phyloP scores from a whole-genome alignment of 2,797 vertebrate species.

The Squalus acanthias region DNA sequence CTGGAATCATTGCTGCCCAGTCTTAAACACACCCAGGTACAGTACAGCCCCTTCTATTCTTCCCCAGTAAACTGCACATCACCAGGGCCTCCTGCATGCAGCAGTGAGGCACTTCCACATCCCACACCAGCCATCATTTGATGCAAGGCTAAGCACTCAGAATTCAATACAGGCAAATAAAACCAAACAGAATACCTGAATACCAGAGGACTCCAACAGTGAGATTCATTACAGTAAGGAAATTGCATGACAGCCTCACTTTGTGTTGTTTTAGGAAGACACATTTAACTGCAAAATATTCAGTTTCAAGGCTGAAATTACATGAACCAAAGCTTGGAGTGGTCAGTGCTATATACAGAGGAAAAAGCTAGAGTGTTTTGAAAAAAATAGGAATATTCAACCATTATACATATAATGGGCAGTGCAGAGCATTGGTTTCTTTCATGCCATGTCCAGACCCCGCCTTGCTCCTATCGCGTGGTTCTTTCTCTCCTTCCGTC shows the following conservation, averaged over 20 bases:
- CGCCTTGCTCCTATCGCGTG: background rate
- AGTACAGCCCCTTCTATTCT: background rate
- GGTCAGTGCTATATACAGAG: background rate
- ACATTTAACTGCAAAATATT: background rate
- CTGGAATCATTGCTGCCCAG: background rate
- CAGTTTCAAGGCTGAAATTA: background rate
- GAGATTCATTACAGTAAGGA: background rate
- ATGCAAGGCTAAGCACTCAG: background rate
- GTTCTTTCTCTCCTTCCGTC: slow-evolving; percentile 10
- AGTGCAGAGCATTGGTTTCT: background rate
- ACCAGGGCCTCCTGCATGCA: background rate
- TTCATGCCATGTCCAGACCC: slow-evolving; percentile 5
- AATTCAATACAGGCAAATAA: background rate
- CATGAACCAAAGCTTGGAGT: background rate
- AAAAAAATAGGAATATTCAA: background rate
- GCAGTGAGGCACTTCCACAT: background rate
- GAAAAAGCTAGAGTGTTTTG: background rate
- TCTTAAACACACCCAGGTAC: background rate
- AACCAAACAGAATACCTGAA: background rate
- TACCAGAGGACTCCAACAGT: background rate
- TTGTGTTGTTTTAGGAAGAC: background rate
- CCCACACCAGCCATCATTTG: background rate
- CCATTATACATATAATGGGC: background rate
- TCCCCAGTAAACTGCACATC: background rate
- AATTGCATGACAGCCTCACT: background rate